phyloP scores from a whole-genome alignment of 2,888 invertebrate genomes.

The Temnothorax unifasciatus region DNA sequence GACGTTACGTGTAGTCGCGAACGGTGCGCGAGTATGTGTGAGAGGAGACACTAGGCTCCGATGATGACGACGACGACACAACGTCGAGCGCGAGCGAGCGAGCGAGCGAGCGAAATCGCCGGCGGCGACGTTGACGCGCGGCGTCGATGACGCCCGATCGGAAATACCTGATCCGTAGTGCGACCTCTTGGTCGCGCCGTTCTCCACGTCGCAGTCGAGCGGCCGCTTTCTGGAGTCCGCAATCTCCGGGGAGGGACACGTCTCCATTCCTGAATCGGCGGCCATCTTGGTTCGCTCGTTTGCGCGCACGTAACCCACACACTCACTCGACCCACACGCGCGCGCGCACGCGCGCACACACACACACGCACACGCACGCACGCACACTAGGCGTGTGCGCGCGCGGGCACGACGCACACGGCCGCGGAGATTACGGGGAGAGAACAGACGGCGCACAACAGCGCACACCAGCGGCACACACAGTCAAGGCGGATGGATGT shows the following conservation, averaged over 20 bases:
- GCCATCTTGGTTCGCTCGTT: slow-evolving; percentile 90
- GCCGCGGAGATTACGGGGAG: background rate
- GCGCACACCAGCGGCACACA: slow-evolving; percentile 22
- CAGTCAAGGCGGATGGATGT: background rate
- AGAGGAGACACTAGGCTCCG: slow-evolving; percentile 12
- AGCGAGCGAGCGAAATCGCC: slow-evolving; percentile 6
- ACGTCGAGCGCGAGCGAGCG: slow-evolving; percentile 6
- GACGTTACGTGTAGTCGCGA: background rate
- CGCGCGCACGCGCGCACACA: slow-evolving; percentile 66
- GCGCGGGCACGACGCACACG: background rate
- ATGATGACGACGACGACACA: slow-evolving; percentile 10
- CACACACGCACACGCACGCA: background rate
- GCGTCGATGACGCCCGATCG: slow-evolving; percentile 52
- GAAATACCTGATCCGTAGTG: slow-evolving; percentile 95
- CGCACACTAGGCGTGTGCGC: background rate
- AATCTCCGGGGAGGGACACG: slow-evolving; percentile 97
- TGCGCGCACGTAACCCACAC: slow-evolving; percentile 75
- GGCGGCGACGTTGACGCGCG: slow-evolving; percentile 9
- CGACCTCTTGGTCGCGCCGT: slow-evolving; percentile 95
- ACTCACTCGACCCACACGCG: slow-evolving; percentile 61
- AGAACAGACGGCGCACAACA: slow-evolving; percentile 6
- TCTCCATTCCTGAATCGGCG: slow-evolving; percentile 97
- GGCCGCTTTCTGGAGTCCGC: slow-evolving; percentile 96
- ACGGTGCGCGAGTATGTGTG: slow-evolving; percentile 20
- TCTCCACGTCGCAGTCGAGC: slow-evolving; percentile 94